A percentile compares a stretch with the other conserved stretches of the same genome.
These are phyloP conservation scores for Drosophila kokeensis DNA, from an alignment of 2,888 invertebrate genomes.

Conservation along the genomic window DNA sequence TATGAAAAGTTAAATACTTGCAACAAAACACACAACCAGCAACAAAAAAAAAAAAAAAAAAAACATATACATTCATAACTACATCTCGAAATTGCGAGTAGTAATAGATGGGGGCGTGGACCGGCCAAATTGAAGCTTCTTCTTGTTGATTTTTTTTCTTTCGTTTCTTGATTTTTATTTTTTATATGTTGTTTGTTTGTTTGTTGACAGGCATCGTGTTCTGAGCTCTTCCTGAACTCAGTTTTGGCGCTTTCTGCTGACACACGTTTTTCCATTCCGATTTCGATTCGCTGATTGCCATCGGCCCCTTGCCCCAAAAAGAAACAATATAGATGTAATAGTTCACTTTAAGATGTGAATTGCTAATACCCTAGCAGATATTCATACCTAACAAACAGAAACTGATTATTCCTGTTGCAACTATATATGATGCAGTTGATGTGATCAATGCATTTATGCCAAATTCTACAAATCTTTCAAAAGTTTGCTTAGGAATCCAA, in stretches of 20 bases:
- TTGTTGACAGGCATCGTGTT: constrained; percentile 44
- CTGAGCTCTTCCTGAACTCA: constrained; percentile 14
- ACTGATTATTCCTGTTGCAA: neutral
- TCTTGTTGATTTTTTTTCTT: neutral
- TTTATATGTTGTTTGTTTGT: constrained; percentile 1
- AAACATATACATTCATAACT: neutral
- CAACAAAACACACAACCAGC: constrained; percentile 21
- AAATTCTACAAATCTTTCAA: neutral
- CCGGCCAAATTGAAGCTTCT: constrained; percentile 25
- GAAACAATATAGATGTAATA: neutral
- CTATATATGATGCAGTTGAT: neutral
- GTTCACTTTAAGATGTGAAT: neutral
- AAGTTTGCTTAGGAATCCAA: neutral
- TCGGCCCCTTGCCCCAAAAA: neutral
- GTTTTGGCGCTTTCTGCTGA: constrained; percentile 60
- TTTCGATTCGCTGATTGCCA: constrained; percentile 65
- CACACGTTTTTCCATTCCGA: constrained; percentile 55
- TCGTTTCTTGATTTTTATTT: neutral
- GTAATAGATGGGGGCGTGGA: neutral
- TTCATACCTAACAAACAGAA: neutral
- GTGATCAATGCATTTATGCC: neutral
- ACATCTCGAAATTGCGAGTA: constrained; percentile 14
- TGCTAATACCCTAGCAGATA: constrained; percentile 8
- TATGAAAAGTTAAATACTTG: constrained; percentile 78
- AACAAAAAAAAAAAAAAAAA: constrained; percentile 1